Conservation (phyloP, 1,140 invertebrate genomes). For the Magallana gigas region DNA sequence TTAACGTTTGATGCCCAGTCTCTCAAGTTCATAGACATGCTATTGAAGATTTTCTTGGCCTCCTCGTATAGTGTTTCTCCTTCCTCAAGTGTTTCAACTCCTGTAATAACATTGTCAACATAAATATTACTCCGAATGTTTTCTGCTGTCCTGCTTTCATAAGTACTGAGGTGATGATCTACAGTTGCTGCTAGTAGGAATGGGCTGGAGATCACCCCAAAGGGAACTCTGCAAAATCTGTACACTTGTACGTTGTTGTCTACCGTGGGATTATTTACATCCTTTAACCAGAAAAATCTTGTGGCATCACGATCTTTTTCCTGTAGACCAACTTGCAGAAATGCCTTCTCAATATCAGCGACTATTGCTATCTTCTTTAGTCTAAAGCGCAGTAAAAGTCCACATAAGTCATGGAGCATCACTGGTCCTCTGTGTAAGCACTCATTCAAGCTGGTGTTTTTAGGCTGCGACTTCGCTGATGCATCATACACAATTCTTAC, state of each 20-base stretch:
- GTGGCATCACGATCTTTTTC: not conserved
- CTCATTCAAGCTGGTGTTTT: too few species aligned
- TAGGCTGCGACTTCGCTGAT: too few species aligned
- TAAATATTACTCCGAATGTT: too few species aligned
- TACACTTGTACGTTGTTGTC: conserved; percentile 37
- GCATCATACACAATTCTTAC: too few species aligned
- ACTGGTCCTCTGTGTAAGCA: too few species aligned
- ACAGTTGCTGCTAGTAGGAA: too few species aligned
- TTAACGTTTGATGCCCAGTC: not conserved
- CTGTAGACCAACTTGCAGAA: not conserved
- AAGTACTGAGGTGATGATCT: too few species aligned
- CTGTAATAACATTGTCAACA: conserved; percentile 52
- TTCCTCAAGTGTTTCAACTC: not conserved
- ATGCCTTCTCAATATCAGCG: conserved; percentile 13
- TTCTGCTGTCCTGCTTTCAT: too few species aligned
- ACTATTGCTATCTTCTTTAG: conserved; percentile 40
- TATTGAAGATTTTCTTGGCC: conserved; percentile 46
- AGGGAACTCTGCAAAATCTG: conserved; percentile 49
- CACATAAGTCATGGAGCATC: too few species aligned
- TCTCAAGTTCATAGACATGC: conserved; percentile 52
- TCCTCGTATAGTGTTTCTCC: not conserved
- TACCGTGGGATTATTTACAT: conserved; percentile 26
- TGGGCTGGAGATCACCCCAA: too few species aligned
- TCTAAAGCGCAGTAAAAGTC: conserved; percentile 43
- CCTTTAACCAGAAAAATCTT: not conserved